These are phyloP conservation scores for Cheilosia vulpina DNA, from an alignment of 2,888 invertebrate genomes.

Conservation along the genomic window DNA sequence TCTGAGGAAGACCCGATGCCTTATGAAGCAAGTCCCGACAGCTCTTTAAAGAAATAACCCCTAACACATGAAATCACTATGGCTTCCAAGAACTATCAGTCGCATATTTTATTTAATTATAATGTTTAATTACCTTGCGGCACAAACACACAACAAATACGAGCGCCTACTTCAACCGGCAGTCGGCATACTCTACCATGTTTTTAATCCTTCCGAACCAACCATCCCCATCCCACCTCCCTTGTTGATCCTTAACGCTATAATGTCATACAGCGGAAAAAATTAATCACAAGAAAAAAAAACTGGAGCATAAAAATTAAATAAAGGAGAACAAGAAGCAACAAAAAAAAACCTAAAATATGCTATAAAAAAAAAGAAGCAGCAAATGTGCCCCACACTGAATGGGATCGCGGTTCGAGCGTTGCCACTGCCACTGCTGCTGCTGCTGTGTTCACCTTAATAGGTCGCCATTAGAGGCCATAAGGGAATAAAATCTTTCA, in stretches of 20 bases:
- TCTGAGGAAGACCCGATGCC: too few species aligned
- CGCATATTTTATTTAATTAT: constrained; percentile 73
- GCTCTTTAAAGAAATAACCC: constrained; percentile 17
- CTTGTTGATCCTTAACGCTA: constrained; percentile 60
- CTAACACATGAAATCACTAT: constrained; percentile 67
- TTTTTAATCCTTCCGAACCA: constrained; percentile 50
- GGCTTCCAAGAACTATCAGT: constrained; percentile 67
- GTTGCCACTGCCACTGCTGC: constrained; percentile 30
- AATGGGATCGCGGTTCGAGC: constrained; percentile 65
- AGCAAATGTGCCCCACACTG: constrained; percentile 61
- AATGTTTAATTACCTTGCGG: constrained; percentile 72
- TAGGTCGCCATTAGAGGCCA: constrained; percentile 75
- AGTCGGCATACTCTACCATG: constrained; percentile 16
- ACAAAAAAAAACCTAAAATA: constrained; percentile 52
- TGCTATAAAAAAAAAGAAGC: constrained; percentile 30
- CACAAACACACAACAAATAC: constrained; percentile 65
- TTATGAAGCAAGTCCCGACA: neutral
- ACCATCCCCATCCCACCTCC: neutral
- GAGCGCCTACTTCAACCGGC: constrained; percentile 18
- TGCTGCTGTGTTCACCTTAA: constrained; percentile 69
- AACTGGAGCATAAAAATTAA: constrained; percentile 74
- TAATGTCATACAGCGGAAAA: constrained; percentile 67
- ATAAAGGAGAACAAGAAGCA: constrained; percentile 71
- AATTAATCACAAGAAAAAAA: constrained; percentile 70
- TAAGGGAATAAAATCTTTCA: constrained; percentile 75